Conservation (phyloP, 2,113 vertebrate species). For the Oophaga pumilio region DNA sequence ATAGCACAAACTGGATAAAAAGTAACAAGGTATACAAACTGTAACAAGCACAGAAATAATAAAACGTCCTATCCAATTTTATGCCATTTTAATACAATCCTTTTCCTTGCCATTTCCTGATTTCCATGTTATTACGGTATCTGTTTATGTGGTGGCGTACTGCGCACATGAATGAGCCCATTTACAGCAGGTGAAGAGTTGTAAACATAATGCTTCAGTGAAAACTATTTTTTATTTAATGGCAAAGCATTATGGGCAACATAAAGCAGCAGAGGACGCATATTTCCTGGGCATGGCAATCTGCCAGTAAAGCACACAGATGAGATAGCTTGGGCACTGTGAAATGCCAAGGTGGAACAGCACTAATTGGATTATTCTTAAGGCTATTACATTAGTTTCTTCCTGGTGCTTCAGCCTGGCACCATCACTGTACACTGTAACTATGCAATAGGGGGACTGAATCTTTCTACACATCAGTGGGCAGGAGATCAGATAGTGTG, state of each 20-base stretch:
- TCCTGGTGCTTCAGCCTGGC: slow-evolving; percentile 24
- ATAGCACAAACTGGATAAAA: not conserved
- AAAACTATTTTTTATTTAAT: slow-evolving; percentile 37
- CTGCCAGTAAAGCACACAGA: slow-evolving; percentile 18
- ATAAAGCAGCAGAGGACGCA: slow-evolving; percentile 13
- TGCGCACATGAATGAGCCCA: slow-evolving; percentile 20
- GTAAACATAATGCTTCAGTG: slow-evolving; percentile 20
- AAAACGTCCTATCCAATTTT: not conserved
- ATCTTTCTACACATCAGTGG: slow-evolving; percentile 33
- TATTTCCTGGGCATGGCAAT: slow-evolving; percentile 15
- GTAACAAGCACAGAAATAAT: not conserved
- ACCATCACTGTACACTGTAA: slow-evolving; percentile 40
- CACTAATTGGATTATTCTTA: slow-evolving; percentile 47
- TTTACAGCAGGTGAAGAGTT: slow-evolving; percentile 21
- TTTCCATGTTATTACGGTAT: slow-evolving; percentile 12
- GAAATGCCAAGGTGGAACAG: slow-evolving; percentile 47
- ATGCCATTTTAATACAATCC: not conserved
- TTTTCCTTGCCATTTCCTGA: slow-evolving; percentile 18
- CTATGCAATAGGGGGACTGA: slow-evolving; percentile 43
- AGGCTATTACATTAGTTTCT: slow-evolving; percentile 42
- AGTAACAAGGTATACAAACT: not conserved
- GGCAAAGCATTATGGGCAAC: slow-evolving; percentile 22
- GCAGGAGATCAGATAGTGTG: slow-evolving; percentile 14
- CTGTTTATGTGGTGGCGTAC: slow-evolving; percentile 3
- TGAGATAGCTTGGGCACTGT: not conserved